Base-by-base conservation (phyloP, 2,797 vertebrate species). In the Sebastes oblongus region DNA sequence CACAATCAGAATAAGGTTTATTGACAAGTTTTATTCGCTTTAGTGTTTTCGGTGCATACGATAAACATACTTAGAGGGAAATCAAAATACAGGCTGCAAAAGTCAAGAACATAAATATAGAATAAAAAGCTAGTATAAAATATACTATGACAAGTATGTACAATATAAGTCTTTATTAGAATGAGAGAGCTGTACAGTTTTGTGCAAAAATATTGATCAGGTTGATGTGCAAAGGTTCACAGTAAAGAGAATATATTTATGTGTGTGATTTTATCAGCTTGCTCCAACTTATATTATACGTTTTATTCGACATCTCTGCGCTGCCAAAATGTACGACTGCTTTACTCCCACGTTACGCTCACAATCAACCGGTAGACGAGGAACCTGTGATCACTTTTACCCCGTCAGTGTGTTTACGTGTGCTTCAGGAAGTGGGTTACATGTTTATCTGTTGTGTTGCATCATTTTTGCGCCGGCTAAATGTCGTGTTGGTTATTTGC, bases 331-430 rank as follows among this genome's bases (percentile, higher is more conserved):
- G 24, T 27, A 13, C 2, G 10, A 8, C 24, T 27, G 6, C 24
- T 20, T 0, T 8, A 14, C 55, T 14, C 55, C 13, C 54, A 3
- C 22, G 0, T 13, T 56, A 55, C 52, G 1, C 11, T 24, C 52
- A 12, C n/a, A 5, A 54, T 22, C 12, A 7, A 14, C 24, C 24
- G 6, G 55, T 25, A 24, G 24, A 56, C 22, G 7, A 58, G 55
- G 14, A 58, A 58, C 24, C 55, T 58, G 14, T 46, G 42, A 46
- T 46, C 42, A 46, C 42, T 46, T 1, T 46, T 18, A 18, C 42
- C 14, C 10, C 1, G 4, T 34, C 54, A 20, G 14, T 59, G n/a
- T 20, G 14, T 18, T 11, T 3, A 25, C 3, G 12, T 32, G 27
- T n/a, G 4, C 27, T 46, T 46, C 34, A 42, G 27, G 18, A 56